Evolutionary conservation across 2,797 vertebrate species (phyloP).

Genomic region (Peromyscus aztecus): DNA sequence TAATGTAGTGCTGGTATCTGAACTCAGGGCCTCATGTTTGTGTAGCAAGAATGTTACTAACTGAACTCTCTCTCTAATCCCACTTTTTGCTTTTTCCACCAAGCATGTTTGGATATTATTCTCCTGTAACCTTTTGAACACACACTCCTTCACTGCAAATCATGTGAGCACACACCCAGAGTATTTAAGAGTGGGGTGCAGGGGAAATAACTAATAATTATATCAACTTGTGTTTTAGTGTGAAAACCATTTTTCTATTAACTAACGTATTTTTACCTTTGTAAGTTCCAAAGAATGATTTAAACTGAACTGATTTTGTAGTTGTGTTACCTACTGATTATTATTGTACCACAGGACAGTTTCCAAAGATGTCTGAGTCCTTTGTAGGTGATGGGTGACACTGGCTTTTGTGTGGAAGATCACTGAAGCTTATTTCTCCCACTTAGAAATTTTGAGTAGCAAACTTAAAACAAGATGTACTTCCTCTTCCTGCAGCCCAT

Average conservation of each 20-base stretch:
- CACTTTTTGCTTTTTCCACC: background rate
- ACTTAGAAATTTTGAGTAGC: background rate
- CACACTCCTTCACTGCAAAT: background rate
- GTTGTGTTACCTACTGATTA: background rate
- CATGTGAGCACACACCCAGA: background rate
- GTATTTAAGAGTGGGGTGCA: background rate
- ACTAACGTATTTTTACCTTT: background rate
- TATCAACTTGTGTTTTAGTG: background rate
- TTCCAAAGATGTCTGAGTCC: background rate
- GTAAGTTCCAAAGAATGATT: background rate
- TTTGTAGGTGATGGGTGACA: background rate
- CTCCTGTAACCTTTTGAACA: background rate
- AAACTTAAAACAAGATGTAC: background rate
- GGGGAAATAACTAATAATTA: background rate
- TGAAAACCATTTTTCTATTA: background rate
- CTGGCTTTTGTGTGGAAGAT: background rate
- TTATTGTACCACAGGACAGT: background rate
- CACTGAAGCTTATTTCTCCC: background rate
- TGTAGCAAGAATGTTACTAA: background rate
- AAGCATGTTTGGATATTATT: background rate
- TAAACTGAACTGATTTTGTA: background rate
- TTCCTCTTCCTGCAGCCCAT: background rate
- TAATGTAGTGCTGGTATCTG: background rate
- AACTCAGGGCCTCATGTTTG: background rate
- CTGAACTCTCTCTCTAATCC: background rate